Evolutionary conservation across 2,888 invertebrate species (phyloP).

Genomic region (Nomada hirtipes): DNA sequence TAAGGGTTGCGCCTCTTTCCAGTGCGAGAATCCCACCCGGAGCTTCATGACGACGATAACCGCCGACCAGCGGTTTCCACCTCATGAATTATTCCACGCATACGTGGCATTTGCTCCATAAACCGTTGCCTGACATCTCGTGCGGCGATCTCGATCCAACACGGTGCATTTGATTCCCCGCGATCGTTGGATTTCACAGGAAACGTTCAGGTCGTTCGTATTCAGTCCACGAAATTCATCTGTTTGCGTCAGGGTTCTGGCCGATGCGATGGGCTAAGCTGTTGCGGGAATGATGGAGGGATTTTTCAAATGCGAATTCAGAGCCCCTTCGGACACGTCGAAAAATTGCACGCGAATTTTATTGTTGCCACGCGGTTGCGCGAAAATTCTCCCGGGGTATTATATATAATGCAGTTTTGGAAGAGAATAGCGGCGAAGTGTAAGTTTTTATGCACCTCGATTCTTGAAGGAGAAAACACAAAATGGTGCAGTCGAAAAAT

Average conservation of each 20-base stretch:
- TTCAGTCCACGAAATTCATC: conserved; percentile 35
- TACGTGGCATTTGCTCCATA: conserved; percentile 57
- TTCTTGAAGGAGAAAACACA: neutral
- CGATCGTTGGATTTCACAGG: conserved; percentile 21
- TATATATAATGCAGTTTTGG: too few relatives aligned
- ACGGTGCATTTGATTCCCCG: conserved; percentile 23
- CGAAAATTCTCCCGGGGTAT: too few relatives aligned
- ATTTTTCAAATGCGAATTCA: neutral
- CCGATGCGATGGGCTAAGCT: neutral
- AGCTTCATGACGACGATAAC: conserved; percentile 42
- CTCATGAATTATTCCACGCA: conserved; percentile 70
- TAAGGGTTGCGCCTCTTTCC: conserved; percentile 38
- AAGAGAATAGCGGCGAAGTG: neutral
- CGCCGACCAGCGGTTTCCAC: conserved; percentile 51
- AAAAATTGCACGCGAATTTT: too few relatives aligned
- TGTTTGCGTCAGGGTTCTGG: neutral
- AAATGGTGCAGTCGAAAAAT: neutral
- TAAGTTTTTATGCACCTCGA: neutral
- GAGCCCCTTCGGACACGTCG: too few relatives aligned
- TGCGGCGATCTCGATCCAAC: conserved; percentile 50
- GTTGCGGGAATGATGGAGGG: neutral
- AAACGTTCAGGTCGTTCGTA: neutral
- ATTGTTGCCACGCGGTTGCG: too few relatives aligned
- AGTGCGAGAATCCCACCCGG: conserved; percentile 28
- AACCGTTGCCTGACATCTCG: conserved; percentile 40